Evolutionary conservation across 2,888 invertebrate species (phyloP), one percentile per base, ranked within the genome.

Genomic region (Strigamia transsilvanica): DNA sequence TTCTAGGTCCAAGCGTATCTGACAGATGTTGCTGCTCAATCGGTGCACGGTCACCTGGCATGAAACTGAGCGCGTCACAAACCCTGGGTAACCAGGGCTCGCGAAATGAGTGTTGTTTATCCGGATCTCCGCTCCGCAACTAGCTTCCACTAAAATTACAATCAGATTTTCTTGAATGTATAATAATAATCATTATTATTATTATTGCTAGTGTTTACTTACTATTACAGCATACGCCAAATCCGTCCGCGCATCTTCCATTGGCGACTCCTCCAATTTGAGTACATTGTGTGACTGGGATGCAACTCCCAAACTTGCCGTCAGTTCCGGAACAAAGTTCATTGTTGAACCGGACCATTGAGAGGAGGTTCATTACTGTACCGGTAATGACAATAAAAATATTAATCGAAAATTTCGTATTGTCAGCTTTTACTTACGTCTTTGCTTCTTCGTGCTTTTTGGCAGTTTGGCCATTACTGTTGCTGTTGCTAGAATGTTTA

Each of bases 71-170:
- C 92, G 93, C 85, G 95, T 94, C 86, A 91, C 94, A 0, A 93
- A 91, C 0, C 91, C 90, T 0, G 96, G 96, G 88, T 94, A 94
- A 83, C 93, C 94, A 1, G 91, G 91, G 87, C 95, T 95, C 0
- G 95, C 94, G 87, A 96, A 96, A 86, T 95, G 94, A 0, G 96
- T 95, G 1, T 93, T 93, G 87, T 96, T 96, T 86, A 94, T 93
- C 0, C 91, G 90, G 0, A 93, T 92, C 0, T 92, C 91, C 80
- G 93, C 93, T 0, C 94, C 95, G 85, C 96, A 96, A 2, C 93
- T 92, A 66, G 92, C 92, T 87, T 94, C 91, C 87, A 94, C 95
- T 95, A 87, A 73, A 27, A 13, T 32, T 32, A 2, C 6, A 32
- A 61, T 21, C 18, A 61, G 1, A 18, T 61, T 61, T 73, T 27